Conservation (phyloP, 2,113 vertebrate genomes). For the Psittacus erithacus region DNA sequence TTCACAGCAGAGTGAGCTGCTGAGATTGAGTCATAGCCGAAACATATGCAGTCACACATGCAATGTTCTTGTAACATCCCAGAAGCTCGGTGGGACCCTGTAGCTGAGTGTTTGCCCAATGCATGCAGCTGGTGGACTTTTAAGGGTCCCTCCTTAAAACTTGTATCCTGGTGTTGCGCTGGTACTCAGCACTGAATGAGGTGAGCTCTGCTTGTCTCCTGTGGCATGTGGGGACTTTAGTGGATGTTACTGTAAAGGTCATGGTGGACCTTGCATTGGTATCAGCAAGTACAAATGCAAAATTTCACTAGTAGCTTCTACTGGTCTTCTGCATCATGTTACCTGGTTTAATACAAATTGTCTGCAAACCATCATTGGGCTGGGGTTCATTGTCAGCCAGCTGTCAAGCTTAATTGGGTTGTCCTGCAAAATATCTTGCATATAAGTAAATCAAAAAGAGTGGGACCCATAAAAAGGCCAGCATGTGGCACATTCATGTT, state of each 20-base stretch:
- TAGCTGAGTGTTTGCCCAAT: not conserved
- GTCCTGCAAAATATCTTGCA: slow-evolving; percentile 18
- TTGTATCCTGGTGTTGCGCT: not conserved
- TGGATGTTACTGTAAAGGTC: not conserved
- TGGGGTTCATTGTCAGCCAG: not conserved
- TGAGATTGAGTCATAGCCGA: accelerated
- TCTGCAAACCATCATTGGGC: not conserved
- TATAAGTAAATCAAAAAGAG: slow-evolving; percentile 33
- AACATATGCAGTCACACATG: accelerated
- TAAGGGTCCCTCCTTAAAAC: not conserved
- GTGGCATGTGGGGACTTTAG: accelerated
- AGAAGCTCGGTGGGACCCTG: not conserved
- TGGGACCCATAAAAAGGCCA: not conserved
- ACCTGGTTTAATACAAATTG: not conserved
- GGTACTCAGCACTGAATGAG: accelerated
- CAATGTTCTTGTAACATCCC: not conserved
- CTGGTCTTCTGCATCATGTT: not conserved
- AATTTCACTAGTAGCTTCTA: not conserved
- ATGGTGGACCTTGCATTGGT: not conserved
- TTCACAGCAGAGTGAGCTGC: not conserved
- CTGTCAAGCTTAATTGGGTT: slow-evolving; percentile 21
- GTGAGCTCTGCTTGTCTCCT: accelerated
- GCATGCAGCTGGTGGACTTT: accelerated
- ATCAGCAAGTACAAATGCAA: not conserved
- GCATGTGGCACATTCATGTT: not conserved